Base-by-base conservation (phyloP, 2,888 invertebrate species). In the Elmis aenea region DNA sequence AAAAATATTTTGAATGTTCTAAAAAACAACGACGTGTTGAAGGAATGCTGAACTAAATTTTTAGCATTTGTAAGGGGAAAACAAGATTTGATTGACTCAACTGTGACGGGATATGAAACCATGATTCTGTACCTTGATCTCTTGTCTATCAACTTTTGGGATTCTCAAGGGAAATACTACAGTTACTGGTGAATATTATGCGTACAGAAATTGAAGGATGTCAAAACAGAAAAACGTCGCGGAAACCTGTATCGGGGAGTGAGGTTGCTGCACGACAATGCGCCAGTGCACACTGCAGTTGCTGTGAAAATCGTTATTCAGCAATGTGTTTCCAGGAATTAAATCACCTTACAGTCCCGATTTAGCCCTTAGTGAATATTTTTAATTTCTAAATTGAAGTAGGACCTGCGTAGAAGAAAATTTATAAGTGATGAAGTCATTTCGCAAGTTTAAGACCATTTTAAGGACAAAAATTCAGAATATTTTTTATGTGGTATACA, bases 71-170 rank as follows among this genome's bases (percentile, higher is more conserved):
- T 13, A 13, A 4, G 25, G 6, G 8, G 8, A 25, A 14, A 25
- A 25, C 11, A 6, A 8, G 10, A 25, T 3, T 5, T 10, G 25
- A 25, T 5, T 8, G n/a, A 22, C 10, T 3, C 22, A 22, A 5
- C 4, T 25, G 25, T 11, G 6, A 25, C 3, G n/a, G 25, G 11
- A 11, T 11, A n/a, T n/a, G n/a, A n/a, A n/a, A n/a, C n/a, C n/a
- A n/a, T n/a, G n/a, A n/a, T n/a, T n/a, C n/a, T n/a, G n/a, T n/a
- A n/a, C n/a, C n/a, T n/a, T n/a, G n/a, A n/a, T n/a, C n/a, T n/a
- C 13, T 10, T 29, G 29, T 9, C 29, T 2, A 29, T 3, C 18
- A n/a, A 18, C n/a, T 29, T 29, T 16, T 29, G 29, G 21, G 11
- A 20, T 29, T 5, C 10, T 21, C 16, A 29, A 20, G 18, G 10